Conservation (phyloP, 2,888 invertebrate genomes). For the Crocallis elinguaria region DNA sequence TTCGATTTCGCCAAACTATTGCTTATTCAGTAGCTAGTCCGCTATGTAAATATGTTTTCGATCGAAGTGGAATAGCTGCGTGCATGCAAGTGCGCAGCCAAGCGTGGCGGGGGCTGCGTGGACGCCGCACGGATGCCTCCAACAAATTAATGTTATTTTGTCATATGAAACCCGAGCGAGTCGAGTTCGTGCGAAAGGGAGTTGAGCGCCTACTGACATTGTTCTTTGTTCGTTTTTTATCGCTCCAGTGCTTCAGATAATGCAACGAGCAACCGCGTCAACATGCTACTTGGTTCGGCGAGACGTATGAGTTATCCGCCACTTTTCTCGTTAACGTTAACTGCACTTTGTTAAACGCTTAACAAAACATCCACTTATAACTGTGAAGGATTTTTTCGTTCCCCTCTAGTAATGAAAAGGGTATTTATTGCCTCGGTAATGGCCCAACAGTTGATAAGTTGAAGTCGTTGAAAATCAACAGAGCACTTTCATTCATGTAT, state of each 20-base stretch:
- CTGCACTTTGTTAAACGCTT: conserved; percentile 60
- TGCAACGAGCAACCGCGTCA: conserved; percentile 60
- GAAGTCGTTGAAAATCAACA: conserved; percentile 17
- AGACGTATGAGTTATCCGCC: conserved; percentile 73
- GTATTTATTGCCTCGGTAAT: conserved; percentile 36
- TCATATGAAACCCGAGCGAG: conserved; percentile 67
- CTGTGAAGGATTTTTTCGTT: conserved; percentile 61
- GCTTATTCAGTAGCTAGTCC: conserved; percentile 62
- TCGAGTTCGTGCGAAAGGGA: conserved; percentile 78
- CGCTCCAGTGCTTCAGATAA: conserved; percentile 80
- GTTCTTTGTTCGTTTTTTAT: conserved; percentile 83
- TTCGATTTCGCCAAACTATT: conserved; percentile 69
- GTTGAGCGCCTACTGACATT: conserved; percentile 75
- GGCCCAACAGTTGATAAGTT: conserved; percentile 30
- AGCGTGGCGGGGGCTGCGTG: conserved; percentile 57
- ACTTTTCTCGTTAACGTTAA: conserved; percentile 76
- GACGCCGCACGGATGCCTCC: conserved; percentile 52
- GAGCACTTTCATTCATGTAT: conserved; percentile 14
- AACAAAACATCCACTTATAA: conserved; percentile 64
- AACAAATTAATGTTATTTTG: conserved; percentile 74
- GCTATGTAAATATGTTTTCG: conserved; percentile 69
- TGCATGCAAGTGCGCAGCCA: conserved; percentile 59
- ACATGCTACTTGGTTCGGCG: conserved; percentile 54
- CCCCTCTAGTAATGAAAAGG: conserved; percentile 38
- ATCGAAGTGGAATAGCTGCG: conserved; percentile 60